Evolutionary conservation across 1,140 invertebrate genomes (phyloP), one percentile per base, ranked within the genome.

Genomic region (Manduca sexta): DNA sequence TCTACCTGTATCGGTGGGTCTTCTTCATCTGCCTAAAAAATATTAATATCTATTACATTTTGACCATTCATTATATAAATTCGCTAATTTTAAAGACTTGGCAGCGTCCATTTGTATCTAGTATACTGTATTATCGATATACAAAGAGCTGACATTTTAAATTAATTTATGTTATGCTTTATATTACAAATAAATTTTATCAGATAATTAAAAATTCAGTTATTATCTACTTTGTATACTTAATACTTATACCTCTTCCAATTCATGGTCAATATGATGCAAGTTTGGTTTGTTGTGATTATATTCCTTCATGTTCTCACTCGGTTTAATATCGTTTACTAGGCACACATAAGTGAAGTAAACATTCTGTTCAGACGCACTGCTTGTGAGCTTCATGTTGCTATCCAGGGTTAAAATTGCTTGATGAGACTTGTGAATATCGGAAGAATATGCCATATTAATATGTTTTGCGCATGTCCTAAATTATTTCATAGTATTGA

Each of bases 321-420:
- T 54, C 26, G 69, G 69, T 38, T 61, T 70, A 7, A 77, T 54
- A 35, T 67, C 64, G 47, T 72, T 65, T 31, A 78, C 37, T 29
- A 77, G 62, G 50, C 80, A 82, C 40, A 79, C 72, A 41, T 81
- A 84, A 2, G 66, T 73, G 21, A 65, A 67, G 48, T 54, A 70
- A 1, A 71, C 59, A 37, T 76, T 83, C 34, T 81, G 76, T 33
- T 78, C 77, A 13, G 80, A 77, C 14, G 60, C 56, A 21, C 73
- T 84, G 39, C 52, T 66, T 2, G 62, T 46, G n/a, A 84, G 34
- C 35, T 69, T 73, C 48, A 70, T 59, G n/a, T 45, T 58, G 2
- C 11, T 45, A 18, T 62, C 39, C 16, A 54, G 50, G 44, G 30
- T 29, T n/a, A n/a, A n/a, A n/a, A n/a, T 26, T 1, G 8, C 8